Conservation (phyloP, 1,140 invertebrate genomes). For the Himalopsyche phryganea region DNA sequence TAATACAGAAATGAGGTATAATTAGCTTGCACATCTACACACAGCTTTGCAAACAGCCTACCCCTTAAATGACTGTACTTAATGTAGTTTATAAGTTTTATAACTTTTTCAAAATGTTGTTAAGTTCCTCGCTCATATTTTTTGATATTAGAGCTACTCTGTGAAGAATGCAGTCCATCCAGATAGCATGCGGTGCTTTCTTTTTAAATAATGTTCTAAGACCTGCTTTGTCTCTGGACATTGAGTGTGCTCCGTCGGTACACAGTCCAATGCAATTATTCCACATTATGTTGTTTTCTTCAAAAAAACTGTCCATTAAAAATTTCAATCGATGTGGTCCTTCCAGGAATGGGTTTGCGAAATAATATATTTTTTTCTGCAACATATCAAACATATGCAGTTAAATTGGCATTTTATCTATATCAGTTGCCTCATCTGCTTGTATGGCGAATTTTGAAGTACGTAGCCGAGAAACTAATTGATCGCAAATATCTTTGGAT, state of each 20-base stretch:
- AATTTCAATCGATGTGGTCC: slow-evolving; percentile 11
- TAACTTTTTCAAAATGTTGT: no score
- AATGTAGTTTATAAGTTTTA: slow-evolving; percentile 16
- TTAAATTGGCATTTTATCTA: not conserved
- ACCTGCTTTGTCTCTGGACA: slow-evolving; percentile 15
- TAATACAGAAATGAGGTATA: no score
- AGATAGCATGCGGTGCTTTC: slow-evolving; percentile 13
- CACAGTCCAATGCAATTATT: slow-evolving; percentile 22
- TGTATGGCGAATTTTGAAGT: slow-evolving; percentile 27
- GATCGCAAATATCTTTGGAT: slow-evolving; percentile 30
- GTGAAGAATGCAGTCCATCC: slow-evolving; percentile 16
- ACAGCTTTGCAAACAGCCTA: slow-evolving; percentile 8
- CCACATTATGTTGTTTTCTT: slow-evolving; percentile 23
- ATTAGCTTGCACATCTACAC: slow-evolving; percentile 3
- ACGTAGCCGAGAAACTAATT: slow-evolving; percentile 20
- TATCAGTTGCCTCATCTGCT: not conserved
- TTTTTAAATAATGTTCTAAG: slow-evolving; percentile 17
- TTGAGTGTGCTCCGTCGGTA: slow-evolving; percentile 20
- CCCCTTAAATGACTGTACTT: slow-evolving; percentile 2
- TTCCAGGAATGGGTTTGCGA: not conserved
- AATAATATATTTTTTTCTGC: slow-evolving; percentile 13
- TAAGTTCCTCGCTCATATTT: no score
- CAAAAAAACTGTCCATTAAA: slow-evolving; percentile 21
- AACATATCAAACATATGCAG: slow-evolving; percentile 26
- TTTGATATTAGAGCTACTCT: no score